These are phyloP conservation scores for Drosophila asahinai DNA, from an alignment of 1,140 invertebrate species.

Conservation along the genomic window DNA sequence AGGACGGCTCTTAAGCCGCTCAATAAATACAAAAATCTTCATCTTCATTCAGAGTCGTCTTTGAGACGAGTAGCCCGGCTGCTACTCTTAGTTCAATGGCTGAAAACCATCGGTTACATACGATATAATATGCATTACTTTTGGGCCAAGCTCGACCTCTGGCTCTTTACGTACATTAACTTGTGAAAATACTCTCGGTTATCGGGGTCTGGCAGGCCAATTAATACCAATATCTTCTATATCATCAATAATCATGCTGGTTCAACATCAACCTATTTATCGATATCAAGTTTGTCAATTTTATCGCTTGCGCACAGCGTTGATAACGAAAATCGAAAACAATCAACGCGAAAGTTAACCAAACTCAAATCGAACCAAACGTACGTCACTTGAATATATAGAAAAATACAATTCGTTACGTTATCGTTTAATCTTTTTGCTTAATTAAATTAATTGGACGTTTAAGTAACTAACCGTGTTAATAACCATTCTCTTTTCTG, in stretches of 20 bases:
- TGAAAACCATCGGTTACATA: slow-evolving; percentile 57
- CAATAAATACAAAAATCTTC: slow-evolving; percentile 61
- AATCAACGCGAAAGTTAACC: slow-evolving; percentile 71
- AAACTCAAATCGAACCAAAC: slow-evolving; percentile 59
- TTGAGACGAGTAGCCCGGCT: slow-evolving; percentile 61
- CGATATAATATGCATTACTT: slow-evolving; percentile 26
- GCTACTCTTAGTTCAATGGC: slow-evolving; percentile 58
- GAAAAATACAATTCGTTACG: slow-evolving; percentile 69
- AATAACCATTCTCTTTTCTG: slow-evolving; percentile 61
- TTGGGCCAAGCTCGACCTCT: slow-evolving; percentile 16
- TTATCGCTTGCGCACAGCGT: slow-evolving; percentile 79
- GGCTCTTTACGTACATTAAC: slow-evolving; percentile 57
- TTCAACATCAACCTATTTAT: slow-evolving; percentile 52
- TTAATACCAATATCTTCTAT: slow-evolving; percentile 69
- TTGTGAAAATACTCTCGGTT: slow-evolving; percentile 63
- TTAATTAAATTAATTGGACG: slow-evolving; percentile 84
- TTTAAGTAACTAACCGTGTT: slow-evolving; percentile 85
- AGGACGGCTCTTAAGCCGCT: slow-evolving; percentile 23
- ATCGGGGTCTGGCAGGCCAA: slow-evolving; percentile 49
- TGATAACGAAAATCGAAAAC: slow-evolving; percentile 71
- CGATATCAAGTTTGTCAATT: slow-evolving; percentile 41
- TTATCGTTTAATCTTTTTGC: slow-evolving; percentile 44
- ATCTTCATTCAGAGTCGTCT: slow-evolving; percentile 54
- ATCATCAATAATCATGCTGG: slow-evolving; percentile 10
- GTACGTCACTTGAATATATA: slow-evolving; percentile 33